Conservation (phyloP, 2,797 vertebrate species). For the Liasis olivaceus region DNA sequence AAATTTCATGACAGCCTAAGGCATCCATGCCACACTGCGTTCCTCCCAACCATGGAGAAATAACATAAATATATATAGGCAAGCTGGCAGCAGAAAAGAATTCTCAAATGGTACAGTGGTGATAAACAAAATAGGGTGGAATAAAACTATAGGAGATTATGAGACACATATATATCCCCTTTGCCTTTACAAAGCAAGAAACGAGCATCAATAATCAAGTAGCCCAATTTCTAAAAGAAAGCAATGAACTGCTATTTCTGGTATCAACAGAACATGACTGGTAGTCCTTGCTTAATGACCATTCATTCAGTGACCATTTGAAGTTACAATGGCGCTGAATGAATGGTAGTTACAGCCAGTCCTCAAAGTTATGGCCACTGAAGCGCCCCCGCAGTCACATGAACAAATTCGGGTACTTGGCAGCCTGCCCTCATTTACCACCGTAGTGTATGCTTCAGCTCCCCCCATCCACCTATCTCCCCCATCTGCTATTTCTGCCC, state of each 20-base stretch:
- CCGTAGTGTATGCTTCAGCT: not conserved
- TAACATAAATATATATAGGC: not conserved
- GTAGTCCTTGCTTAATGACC: not conserved
- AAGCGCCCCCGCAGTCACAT: not conserved
- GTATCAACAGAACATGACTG: not conserved
- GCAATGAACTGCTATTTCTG: not conserved
- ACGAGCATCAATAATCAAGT: not conserved
- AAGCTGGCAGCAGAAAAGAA: not conserved
- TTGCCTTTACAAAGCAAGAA: not conserved
- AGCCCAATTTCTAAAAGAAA: not conserved
- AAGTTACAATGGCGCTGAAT: not conserved
- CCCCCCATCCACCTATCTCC: not conserved
- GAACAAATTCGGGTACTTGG: not conserved
- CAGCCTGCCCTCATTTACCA: not conserved
- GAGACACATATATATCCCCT: not conserved
- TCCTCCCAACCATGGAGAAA: not conserved
- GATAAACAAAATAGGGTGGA: not conserved
- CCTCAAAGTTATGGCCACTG: not conserved
- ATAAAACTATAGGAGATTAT: not conserved
- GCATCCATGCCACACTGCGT: not conserved
- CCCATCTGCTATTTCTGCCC: not conserved
- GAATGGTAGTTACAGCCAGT: not conserved
- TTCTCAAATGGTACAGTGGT: not conserved
- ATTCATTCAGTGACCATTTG: not conserved
- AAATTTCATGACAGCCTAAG: not conserved